Conservation (phyloP, 2,888 invertebrate species). For the Myopa tessellatipennis region DNA sequence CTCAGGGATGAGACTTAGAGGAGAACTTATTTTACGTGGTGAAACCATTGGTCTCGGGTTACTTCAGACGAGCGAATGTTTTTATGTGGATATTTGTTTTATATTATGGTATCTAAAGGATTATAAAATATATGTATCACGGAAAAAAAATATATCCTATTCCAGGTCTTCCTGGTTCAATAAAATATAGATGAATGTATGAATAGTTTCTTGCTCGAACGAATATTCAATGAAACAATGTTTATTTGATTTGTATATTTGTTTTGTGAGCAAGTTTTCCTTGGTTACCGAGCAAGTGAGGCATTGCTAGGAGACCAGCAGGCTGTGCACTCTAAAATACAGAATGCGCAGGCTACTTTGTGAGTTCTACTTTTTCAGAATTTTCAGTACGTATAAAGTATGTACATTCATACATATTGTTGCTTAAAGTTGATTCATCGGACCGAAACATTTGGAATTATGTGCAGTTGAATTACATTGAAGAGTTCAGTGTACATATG, state of each 20-base stretch:
- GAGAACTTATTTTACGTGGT: constrained; percentile 68
- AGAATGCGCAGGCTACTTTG: no score
- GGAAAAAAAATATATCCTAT: background rate
- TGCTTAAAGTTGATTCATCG: no score
- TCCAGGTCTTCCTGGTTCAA: background rate
- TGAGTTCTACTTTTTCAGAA: no score
- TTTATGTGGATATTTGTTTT: background rate
- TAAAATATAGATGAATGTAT: background rate
- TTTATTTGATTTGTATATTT: constrained; percentile 33
- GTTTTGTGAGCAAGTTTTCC: constrained; percentile 30
- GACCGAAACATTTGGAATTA: no score
- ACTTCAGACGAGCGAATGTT: constrained; percentile 7
- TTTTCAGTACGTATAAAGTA: no score
- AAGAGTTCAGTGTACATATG: no score
- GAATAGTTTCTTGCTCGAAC: background rate
- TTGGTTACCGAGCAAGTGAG: constrained; percentile 38
- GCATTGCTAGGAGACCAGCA: constrained; percentile 12
- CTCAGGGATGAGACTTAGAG: constrained; percentile 70
- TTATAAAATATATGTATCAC: background rate
- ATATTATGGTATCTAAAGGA: background rate
- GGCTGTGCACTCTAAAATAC: background rate
- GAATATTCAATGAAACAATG: constrained; percentile 12
- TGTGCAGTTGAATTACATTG: no score
- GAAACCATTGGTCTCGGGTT: constrained; percentile 57
- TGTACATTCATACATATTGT: no score